Percentiles rank a stretch among this genome's conserved stretches.
phyloP scores from a whole-genome alignment of 2,113 vertebrate genomes.

The Poeciliopsis retropinna region DNA sequence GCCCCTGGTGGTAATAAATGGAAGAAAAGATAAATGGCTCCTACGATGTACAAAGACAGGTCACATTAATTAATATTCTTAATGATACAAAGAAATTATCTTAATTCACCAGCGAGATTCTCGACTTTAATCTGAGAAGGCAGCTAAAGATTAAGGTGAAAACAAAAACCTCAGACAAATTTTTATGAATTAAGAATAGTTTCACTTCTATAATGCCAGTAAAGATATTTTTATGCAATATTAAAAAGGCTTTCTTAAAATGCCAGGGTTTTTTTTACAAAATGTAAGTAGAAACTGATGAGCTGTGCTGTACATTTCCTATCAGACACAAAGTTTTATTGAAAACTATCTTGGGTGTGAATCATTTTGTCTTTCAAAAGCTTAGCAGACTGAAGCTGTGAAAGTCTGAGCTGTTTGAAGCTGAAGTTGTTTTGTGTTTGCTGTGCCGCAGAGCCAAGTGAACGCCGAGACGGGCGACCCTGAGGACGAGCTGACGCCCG shows the following conservation, averaged over 20 bases:
- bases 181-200: too few relatives aligned
- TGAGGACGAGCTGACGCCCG: slow-evolving; percentile 80
- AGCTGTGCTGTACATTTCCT: too few relatives aligned
- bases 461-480: slow-evolving; percentile 77
- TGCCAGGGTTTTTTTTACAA: not conserved
- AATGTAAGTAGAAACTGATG: not conserved
- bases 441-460: slow-evolving; percentile 76
- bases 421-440: not conserved
- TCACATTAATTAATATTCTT: too few relatives aligned
- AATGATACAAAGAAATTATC: too few relatives aligned
- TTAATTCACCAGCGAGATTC: not conserved
- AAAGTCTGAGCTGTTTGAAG: not conserved
- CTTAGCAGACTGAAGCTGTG: not conserved
- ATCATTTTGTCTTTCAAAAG: too few relatives aligned
- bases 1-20: too few relatives aligned
- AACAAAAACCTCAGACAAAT: not conserved
- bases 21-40: too few relatives aligned
- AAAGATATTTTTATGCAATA: too few relatives aligned
- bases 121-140: not conserved
- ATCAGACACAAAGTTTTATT: not conserved
- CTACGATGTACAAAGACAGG: too few relatives aligned
- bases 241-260: not conserved
- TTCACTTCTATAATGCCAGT: too few relatives aligned
- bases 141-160: not conserved
- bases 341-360: not conserved